Percentiles rank a stretch among this genome's conserved stretches.
These are phyloP conservation scores for Suillia variegata DNA, from an alignment of 2,888 invertebrate species.

Conservation along the genomic window DNA sequence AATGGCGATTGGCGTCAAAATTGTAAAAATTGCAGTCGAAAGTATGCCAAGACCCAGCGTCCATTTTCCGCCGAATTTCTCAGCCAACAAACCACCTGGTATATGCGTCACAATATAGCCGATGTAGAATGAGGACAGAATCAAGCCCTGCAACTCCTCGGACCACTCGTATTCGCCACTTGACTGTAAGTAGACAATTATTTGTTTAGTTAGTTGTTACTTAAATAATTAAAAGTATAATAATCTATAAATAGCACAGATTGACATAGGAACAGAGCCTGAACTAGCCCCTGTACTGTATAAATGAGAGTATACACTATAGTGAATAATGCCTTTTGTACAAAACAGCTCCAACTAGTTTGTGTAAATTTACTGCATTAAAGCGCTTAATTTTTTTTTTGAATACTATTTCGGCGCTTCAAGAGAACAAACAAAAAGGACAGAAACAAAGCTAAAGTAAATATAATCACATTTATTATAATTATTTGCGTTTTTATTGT, in stretches of 20 bases:
- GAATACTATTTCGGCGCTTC: too few species aligned
- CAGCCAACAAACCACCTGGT: slow-evolving; percentile 81
- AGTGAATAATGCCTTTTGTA: background rate
- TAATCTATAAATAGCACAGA: slow-evolving; percentile 1
- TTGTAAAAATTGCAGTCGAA: slow-evolving; percentile 79
- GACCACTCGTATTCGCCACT: slow-evolving; percentile 67
- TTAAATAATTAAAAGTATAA: background rate
- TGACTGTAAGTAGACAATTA: background rate
- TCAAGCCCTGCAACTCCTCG: slow-evolving; percentile 74
- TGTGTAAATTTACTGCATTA: too few species aligned
- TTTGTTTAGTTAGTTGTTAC: too few species aligned
- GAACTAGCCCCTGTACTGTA: too few species aligned
- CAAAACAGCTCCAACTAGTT: too few species aligned
- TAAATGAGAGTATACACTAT: too few species aligned
- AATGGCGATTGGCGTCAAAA: slow-evolving; percentile 79
- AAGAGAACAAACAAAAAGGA: background rate
- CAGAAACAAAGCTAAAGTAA: background rate
- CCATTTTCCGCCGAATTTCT: slow-evolving; percentile 84
- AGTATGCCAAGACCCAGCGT: slow-evolving; percentile 81
- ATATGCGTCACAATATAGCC: slow-evolving; percentile 83
- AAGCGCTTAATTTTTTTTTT: too few species aligned
- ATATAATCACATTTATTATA: too few species aligned
- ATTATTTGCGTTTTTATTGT: too few species aligned
- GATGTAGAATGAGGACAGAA: slow-evolving; percentile 83
- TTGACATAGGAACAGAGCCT: too few species aligned